Evolutionary conservation across 30 jellyfish, hydroid and myxozoan genomes (phyloP), one percentile per base, ranked within the genome.

Genomic region (Chrysaora quinquecirrha): DNA sequence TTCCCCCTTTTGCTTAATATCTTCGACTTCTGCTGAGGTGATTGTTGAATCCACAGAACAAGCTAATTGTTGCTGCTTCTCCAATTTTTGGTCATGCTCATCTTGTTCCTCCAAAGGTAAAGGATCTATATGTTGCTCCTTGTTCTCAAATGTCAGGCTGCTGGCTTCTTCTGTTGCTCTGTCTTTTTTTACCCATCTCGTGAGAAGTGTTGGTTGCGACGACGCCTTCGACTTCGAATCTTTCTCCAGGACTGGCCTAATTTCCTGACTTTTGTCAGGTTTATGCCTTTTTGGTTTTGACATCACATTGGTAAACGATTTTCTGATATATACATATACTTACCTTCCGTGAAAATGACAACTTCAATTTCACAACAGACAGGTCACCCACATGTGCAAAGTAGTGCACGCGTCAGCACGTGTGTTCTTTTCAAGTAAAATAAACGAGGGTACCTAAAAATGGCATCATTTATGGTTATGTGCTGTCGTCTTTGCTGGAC

Each of bases 331-430:
- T 38, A 38, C 54, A 38, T 38, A 38, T 38, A 38, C 11, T 3
- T 38, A 38, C 54, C 54, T 38, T 38, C 11, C 54, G 54, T 38
- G 54, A n/a, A n/a, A n/a, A n/a, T n/a, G n/a, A n/a, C n/a, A n/a
- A n/a, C n/a, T n/a, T 14, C 54, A 38, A 38, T 14, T 38, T 38
- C 54, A 38, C 54, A 38, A 38, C 54, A 38, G 54, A 38, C 54
- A n/a, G n/a, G n/a, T n/a, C 54, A 38, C 54, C 54, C 54, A 38
- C 54, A 38, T 38, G 54, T 38, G 54, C 54, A 38, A 38, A 38
- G 54, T 3, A 38, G 54, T 38, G 54, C 54, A 38, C 54, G 54
- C 54, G 14, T 38, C 54, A n/a, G n/a, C n/a, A 38, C 14, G 54
- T 38, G 54, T 38, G 54, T 38, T 38, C 54, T 38, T 38, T 38